Conservation (phyloP, 2,113 vertebrate genomes). For the Atherinomorus stipes region DNA sequence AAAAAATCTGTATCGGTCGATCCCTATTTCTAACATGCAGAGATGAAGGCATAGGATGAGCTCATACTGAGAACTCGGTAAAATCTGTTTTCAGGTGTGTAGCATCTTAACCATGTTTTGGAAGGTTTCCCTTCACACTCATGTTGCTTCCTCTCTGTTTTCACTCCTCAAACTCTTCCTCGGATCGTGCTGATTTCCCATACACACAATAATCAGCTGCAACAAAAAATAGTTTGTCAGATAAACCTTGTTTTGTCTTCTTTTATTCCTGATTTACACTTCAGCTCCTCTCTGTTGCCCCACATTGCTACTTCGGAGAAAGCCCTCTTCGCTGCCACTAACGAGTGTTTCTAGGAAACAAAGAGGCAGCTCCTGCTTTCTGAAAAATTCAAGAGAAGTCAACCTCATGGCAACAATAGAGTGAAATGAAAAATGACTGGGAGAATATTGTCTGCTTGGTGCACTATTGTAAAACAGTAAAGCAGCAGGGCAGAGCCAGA, state of each 20-base stretch:
- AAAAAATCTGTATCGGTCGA: too few relatives aligned
- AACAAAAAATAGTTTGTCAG: constrained; percentile 13
- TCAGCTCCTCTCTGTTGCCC: neutral
- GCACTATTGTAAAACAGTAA: constrained; percentile 19
- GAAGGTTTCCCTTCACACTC: constrained; percentile 7
- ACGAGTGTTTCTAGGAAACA: constrained; percentile 24
- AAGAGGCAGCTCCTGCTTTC: constrained; percentile 1
- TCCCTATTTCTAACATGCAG: too few relatives aligned
- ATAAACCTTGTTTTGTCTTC: constrained; percentile 33
- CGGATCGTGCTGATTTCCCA: constrained; percentile 5
- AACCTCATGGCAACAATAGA: constrained; percentile 20
- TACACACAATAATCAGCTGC: constrained; percentile 3
- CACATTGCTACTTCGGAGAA: constrained; percentile 22
- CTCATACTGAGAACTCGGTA: constrained; percentile 4
- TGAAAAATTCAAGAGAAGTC: constrained; percentile 27
- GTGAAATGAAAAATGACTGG: constrained; percentile 32
- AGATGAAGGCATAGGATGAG: neutral
- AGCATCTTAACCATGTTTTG: neutral
- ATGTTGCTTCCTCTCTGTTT: neutral
- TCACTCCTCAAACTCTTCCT: neutral
- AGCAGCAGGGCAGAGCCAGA: constrained; percentile 9
- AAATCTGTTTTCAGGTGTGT: constrained; percentile 11
- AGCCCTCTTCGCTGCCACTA: constrained; percentile 4
- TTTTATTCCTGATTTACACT: constrained; percentile 27
- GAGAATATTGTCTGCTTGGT: constrained; percentile 23